phyloP scores from a whole-genome alignment of 2,888 invertebrate species.

The Ichneumoninae sp. region DNA sequence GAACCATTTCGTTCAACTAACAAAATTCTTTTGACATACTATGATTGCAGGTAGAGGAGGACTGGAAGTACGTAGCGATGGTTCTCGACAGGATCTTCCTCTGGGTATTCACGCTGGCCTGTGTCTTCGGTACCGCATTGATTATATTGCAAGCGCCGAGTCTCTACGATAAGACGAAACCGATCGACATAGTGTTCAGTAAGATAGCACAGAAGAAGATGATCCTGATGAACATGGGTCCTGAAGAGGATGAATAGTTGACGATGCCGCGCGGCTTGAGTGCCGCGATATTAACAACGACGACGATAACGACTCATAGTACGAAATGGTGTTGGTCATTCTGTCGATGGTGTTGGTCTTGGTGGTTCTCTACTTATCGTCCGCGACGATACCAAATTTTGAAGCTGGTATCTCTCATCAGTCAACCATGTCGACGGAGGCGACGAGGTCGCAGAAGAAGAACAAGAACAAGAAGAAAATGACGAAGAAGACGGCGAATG shows the following conservation, averaged over 20 bases:
- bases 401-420: constrained; percentile 22
- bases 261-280: constrained; percentile 76
- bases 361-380: constrained; percentile 7
- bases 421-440: constrained; percentile 54
- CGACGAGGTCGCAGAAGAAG: constrained; percentile 66
- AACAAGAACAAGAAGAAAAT: constrained; percentile 54
- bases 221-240: constrained; percentile 94
- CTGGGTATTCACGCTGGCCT: constrained; percentile 97
- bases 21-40: constrained; percentile 22
- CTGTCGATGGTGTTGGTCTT: constrained; percentile 2
- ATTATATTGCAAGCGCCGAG: constrained; percentile 96
- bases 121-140: constrained; percentile 94
- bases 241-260: constrained; percentile 87
- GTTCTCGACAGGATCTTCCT: constrained; percentile 98
- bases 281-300: constrained; percentile 61
- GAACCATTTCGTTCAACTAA: background rate
- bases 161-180: constrained; percentile 95
- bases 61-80: constrained; percentile 99
- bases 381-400: constrained; percentile 19
- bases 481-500: constrained; percentile 53
- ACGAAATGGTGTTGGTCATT: constrained; percentile 16
- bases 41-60: constrained; percentile 93
- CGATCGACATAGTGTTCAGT: constrained; percentile 95
- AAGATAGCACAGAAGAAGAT: constrained; percentile 96
- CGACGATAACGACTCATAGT: constrained; percentile 24